These are phyloP conservation scores for Serranus cabrilla DNA, from an alignment of 2,797 vertebrate genomes.

Conservation along the genomic window DNA sequence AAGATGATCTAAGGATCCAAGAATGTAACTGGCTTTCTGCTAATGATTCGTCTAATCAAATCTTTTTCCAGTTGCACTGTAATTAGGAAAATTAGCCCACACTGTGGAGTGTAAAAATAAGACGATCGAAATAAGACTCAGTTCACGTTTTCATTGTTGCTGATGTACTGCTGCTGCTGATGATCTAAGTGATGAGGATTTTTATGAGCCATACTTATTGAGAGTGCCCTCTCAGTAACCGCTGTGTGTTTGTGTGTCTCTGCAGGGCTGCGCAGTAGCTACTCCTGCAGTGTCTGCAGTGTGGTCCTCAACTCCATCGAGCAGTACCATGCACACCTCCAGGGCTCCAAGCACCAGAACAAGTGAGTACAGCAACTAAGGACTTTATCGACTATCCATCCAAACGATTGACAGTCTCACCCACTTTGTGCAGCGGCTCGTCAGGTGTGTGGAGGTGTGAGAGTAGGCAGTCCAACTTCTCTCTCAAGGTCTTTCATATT, in stretches of 20 bases:
- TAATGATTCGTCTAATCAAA: constrained; percentile 72
- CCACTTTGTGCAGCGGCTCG: background rate
- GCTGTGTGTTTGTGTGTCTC: constrained; percentile 44
- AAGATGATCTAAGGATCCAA: constrained; percentile 59
- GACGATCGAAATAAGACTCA: constrained; percentile 1
- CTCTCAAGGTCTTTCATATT: background rate
- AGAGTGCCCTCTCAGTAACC: constrained; percentile 37
- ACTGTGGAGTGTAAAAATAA: constrained; percentile 57
- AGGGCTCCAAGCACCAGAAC: constrained; percentile 92
- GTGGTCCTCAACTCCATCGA: constrained; percentile 91
- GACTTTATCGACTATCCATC: background rate
- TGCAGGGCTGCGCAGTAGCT: constrained; percentile 88
- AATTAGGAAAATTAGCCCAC: constrained; percentile 71
- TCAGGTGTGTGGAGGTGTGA: background rate
- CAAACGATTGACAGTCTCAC: too few relatives aligned
- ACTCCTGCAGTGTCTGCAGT: constrained; percentile 89
- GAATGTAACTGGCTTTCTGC: constrained; percentile 67
- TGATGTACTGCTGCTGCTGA: constrained; percentile 20
- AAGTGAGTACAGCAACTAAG: constrained; percentile 79
- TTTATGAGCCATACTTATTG: constrained; percentile 12
- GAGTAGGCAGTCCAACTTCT: background rate
- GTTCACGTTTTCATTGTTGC: constrained; percentile 50
- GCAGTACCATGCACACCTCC: constrained; percentile 91
- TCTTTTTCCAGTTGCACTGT: constrained; percentile 62
- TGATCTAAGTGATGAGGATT: constrained; percentile 27